Evolutionary conservation across 2,888 invertebrate genomes (phyloP).

Genomic region (Anthoptus insignis): DNA sequence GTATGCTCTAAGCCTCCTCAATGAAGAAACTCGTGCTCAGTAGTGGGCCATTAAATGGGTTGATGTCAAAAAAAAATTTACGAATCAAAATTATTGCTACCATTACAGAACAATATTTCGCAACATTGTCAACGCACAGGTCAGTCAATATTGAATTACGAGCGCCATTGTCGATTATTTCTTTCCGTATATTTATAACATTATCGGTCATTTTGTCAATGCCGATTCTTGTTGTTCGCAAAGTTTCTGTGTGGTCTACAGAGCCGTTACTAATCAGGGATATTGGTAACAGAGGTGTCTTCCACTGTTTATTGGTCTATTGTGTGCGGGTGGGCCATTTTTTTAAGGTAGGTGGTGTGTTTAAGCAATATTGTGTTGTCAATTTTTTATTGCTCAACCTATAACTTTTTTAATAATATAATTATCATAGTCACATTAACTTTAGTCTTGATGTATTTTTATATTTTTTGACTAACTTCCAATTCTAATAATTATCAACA

Average conservation of each 20-base stretch:
- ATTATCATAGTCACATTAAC: not conserved
- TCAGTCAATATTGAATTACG: conserved; percentile 76
- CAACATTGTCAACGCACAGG: conserved; percentile 65
- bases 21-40: too few relatives aligned
- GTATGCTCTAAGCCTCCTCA: too few relatives aligned
- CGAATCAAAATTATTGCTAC: conserved; percentile 32
- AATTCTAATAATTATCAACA: too few relatives aligned
- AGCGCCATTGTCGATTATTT: conserved; percentile 64
- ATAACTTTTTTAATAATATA: too few relatives aligned
- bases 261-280: conserved; percentile 57
- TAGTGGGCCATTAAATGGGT: too few relatives aligned
- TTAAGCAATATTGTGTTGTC: conserved; percentile 16
- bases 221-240: conserved; percentile 53
- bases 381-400: too few relatives aligned
- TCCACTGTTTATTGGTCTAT: conserved; percentile 54
- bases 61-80: too few relatives aligned
- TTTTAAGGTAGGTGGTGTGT: conserved; percentile 46
- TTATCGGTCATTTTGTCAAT: conserved; percentile 65
- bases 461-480: too few relatives aligned
- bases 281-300: conserved; percentile 55
- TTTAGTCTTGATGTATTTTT: not conserved
- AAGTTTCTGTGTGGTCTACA: conserved; percentile 60
- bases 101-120: conserved; percentile 55
- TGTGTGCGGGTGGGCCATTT: conserved; percentile 56
- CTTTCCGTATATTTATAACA: conserved; percentile 68